A percentile compares a stretch with the other conserved stretches of the same genome.
These are phyloP conservation scores for Scaptomyza graminum DNA, from an alignment of 1,140 invertebrate species.

Conservation along the genomic window DNA sequence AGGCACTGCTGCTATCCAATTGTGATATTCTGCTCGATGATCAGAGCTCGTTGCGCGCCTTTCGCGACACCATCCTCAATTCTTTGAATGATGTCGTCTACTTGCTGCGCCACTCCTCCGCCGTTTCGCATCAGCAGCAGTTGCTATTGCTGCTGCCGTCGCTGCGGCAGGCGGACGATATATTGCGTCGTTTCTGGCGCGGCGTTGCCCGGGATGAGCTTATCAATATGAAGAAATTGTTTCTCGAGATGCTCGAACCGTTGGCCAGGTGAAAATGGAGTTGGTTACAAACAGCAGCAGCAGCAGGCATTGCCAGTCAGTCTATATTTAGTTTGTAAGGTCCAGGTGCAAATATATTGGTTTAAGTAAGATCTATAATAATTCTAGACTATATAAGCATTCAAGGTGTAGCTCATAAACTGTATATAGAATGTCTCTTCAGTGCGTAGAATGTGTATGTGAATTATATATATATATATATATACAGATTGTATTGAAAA, in stretches of 20 bases:
- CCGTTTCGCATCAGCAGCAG: slow-evolving; percentile 90
- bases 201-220: slow-evolving; percentile 93
- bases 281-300: background rate
- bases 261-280: slow-evolving; percentile 68
- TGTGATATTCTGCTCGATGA: slow-evolving; percentile 95
- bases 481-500: no score
- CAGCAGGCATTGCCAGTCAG: slow-evolving; percentile 24
- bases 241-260: slow-evolving; percentile 96
- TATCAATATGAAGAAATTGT: slow-evolving; percentile 98
- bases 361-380: slow-evolving; percentile 44
- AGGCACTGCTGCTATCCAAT: slow-evolving; percentile 96
- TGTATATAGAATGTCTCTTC: slow-evolving; percentile 31
- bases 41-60: slow-evolving; percentile 91
- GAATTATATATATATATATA: slow-evolving; percentile 4
- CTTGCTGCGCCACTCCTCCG: slow-evolving; percentile 89
- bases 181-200: slow-evolving; percentile 95
- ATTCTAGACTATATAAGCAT: slow-evolving; percentile 46
- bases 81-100: slow-evolving; percentile 94
- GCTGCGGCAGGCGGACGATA: slow-evolving; percentile 94
- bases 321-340: slow-evolving; percentile 59
- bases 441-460: slow-evolving; percentile 30
- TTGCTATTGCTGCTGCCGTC: slow-evolving; percentile 94
- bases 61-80: slow-evolving; percentile 93
- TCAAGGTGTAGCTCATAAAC: slow-evolving; percentile 57
- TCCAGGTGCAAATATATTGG: slow-evolving; percentile 72